Conservation (phyloP, 2,113 vertebrate genomes). For the Eulemur rufifrons region DNA sequence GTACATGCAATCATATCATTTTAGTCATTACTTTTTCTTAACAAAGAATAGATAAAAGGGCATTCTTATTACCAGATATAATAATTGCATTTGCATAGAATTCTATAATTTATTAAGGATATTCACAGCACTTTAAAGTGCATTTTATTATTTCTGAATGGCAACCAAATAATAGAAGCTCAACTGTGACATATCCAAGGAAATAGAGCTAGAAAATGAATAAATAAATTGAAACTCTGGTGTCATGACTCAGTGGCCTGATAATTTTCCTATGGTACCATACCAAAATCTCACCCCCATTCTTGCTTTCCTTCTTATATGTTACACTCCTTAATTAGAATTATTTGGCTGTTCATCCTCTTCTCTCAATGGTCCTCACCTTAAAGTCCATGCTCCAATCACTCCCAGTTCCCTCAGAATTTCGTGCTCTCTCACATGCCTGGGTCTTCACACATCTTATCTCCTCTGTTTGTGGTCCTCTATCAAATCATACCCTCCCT, state of each 20-base stretch:
- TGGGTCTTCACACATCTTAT: background rate
- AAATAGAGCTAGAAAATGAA: background rate
- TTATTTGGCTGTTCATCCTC: background rate
- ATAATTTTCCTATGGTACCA: background rate
- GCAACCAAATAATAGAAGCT: background rate
- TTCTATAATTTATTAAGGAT: background rate
- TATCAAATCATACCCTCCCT: background rate
- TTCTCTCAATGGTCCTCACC: background rate
- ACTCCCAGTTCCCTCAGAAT: background rate
- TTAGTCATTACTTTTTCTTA: background rate
- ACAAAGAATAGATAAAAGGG: background rate
- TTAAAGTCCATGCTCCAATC: background rate
- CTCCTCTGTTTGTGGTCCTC: background rate
- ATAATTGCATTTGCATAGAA: background rate
- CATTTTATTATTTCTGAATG: background rate
- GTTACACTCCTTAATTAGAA: background rate
- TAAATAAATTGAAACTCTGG: background rate
- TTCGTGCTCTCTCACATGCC: background rate
- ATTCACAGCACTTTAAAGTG: background rate
- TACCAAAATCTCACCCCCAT: background rate
- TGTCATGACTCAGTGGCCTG: background rate
- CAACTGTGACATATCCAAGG: background rate
- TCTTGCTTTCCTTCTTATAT: background rate
- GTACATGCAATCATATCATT: background rate
- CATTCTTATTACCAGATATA: background rate